Evolutionary conservation across 1,140 invertebrate species (phyloP).

Genomic region (Sitobion miscanthi): DNA sequence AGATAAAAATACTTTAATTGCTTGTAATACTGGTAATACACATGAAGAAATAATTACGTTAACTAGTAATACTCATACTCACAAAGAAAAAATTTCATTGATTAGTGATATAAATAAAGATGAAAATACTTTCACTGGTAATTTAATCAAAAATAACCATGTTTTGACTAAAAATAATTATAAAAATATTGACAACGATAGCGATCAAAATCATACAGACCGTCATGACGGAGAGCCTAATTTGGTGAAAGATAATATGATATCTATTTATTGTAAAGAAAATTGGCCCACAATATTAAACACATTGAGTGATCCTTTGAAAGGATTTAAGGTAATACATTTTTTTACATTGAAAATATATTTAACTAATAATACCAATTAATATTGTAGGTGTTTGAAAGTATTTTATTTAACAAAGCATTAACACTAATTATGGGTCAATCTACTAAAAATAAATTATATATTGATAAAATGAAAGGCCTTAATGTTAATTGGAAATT

Average conservation of each 20-base stretch:
- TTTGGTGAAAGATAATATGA: background rate
- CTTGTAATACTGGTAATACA: no score
- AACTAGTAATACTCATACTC: no score
- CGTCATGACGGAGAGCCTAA: background rate
- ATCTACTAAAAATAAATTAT: background rate
- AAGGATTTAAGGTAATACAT: background rate
- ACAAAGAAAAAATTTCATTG: no score
- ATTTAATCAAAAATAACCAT: no score
- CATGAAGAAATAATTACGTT: no score
- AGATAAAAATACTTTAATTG: no score
- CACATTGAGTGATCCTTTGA: background rate
- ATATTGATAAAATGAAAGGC: background rate
- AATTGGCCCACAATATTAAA: background rate
- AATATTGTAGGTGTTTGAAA: background rate
- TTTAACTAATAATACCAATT: background rate
- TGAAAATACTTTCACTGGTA: no score
- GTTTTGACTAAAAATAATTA: no score
- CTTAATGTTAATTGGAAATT: background rate
- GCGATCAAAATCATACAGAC: background rate
- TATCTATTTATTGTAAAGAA: background rate
- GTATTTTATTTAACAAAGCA: background rate
- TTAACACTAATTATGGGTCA: accelerated
- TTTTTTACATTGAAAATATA: background rate
- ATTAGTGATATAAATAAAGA: no score
- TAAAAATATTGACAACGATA: background rate